These are phyloP conservation scores for Scytalopus superciliaris DNA, from an alignment of 2,113 vertebrate genomes.

Conservation along the genomic window DNA sequence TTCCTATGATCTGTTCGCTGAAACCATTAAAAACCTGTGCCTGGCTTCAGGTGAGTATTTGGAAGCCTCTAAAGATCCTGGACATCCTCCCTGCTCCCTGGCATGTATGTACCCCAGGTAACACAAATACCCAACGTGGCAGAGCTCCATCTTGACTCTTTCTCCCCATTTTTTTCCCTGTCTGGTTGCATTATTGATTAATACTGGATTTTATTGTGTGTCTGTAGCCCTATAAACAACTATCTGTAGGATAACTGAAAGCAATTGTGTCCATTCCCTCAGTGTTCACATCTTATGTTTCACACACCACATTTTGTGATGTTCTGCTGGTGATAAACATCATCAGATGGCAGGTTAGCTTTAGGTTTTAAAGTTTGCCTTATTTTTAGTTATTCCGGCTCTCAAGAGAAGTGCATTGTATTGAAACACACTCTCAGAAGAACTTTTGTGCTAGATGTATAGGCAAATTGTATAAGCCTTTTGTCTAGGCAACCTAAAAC, in stretches of 20 bases:
- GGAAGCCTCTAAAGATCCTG: neutral
- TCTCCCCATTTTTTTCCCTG: neutral
- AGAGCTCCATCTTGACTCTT: neutral
- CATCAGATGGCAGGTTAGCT: neutral
- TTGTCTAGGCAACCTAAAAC: constrained; percentile 43
- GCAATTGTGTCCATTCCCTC: neutral
- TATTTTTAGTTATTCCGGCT: constrained; percentile 27
- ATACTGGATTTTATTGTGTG: neutral
- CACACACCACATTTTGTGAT: neutral
- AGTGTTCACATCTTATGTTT: neutral
- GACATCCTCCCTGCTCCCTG: neutral
- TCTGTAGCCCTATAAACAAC: neutral
- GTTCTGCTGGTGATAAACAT: neutral
- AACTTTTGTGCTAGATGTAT: constrained; percentile 5
- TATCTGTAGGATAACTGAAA: neutral
- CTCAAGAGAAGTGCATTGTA: constrained; percentile 3
- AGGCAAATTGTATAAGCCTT: constrained; percentile 1
- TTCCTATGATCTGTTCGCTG: neutral
- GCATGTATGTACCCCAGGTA: neutral
- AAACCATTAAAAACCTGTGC: constrained; percentile 11
- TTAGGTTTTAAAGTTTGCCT: neutral
- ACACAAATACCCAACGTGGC: accelerated
- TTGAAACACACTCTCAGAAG: constrained; percentile 9
- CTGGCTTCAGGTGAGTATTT: neutral
- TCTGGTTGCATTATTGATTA: neutral